phyloP scores from a whole-genome alignment of 2,113 vertebrate genomes.

The Porphyrio hochstetteri region DNA sequence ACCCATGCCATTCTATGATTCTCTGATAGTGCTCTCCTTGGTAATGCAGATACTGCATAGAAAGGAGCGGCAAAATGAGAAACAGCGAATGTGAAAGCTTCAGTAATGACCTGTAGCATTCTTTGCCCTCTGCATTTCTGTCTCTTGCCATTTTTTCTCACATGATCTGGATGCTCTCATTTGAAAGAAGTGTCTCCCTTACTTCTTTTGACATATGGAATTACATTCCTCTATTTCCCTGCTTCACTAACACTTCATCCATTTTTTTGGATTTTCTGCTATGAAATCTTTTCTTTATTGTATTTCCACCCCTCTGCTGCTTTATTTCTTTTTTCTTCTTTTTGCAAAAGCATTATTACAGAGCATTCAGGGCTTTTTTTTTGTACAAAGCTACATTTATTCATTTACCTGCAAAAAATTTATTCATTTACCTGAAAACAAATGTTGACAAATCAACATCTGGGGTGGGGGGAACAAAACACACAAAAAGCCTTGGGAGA shows the following conservation, averaged over 20 bases:
- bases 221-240: neutral
- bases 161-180: neutral
- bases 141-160: neutral
- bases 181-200: neutral
- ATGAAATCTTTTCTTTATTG: neutral
- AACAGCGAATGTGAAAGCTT: neutral
- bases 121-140: neutral
- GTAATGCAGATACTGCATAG: neutral
- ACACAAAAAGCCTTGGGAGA: neutral
- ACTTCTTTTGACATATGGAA: neutral
- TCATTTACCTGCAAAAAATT: neutral
- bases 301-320: neutral
- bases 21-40: rapidly evolving
- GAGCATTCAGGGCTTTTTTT: neutral
- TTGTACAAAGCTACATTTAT: neutral
- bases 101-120: neutral
- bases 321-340: neutral
- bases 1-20: no score
- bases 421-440: neutral
- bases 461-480: neutral
- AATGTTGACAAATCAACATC: neutral
- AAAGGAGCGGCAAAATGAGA: neutral
- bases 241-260: neutral
- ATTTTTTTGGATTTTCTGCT: neutral
- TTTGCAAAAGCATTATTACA: neutral